A percentile compares a stretch with the other conserved stretches of the same genome.
These are phyloP conservation scores for Boloria selene DNA, from an alignment of 2,888 invertebrate species.

Conservation along the genomic window DNA sequence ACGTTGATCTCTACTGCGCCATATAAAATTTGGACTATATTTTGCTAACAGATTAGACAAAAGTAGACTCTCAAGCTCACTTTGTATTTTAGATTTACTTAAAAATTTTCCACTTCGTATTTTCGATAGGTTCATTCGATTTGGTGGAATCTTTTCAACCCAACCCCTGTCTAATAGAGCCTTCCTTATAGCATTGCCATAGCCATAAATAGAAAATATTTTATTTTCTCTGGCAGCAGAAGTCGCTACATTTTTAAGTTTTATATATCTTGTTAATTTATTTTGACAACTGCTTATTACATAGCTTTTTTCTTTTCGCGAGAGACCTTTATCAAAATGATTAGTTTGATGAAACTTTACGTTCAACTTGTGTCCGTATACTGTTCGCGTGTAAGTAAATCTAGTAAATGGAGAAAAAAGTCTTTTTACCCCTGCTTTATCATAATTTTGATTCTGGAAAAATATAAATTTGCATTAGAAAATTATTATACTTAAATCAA, in stretches of 20 bases:
- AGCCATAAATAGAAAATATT: slow-evolving; percentile 81
- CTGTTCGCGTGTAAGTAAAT: slow-evolving; percentile 43
- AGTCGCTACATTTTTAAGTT: slow-evolving; percentile 70
- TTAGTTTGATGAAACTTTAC: slow-evolving; percentile 20
- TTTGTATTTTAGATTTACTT: slow-evolving; percentile 53
- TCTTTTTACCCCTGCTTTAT: slow-evolving; percentile 48
- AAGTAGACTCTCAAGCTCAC: slow-evolving; percentile 66
- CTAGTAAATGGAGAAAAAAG: slow-evolving; percentile 50
- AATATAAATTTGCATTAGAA: not conserved
- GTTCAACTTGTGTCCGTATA: slow-evolving; percentile 32
- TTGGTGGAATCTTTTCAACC: slow-evolving; percentile 85
- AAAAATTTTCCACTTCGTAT: slow-evolving; percentile 55
- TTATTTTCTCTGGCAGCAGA: slow-evolving; percentile 75
- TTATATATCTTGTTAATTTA: slow-evolving; percentile 53
- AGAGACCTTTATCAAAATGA: slow-evolving; percentile 27
- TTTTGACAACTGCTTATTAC: slow-evolving; percentile 64
- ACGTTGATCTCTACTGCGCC: slow-evolving; percentile 58
- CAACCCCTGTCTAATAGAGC: slow-evolving; percentile 86
- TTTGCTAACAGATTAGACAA: slow-evolving; percentile 70
- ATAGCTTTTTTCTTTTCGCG: slow-evolving; percentile 64
- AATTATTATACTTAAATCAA: too few relatives aligned
- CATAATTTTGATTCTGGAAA: slow-evolving; percentile 47
- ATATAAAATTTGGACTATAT: slow-evolving; percentile 64
- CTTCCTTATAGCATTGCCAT: slow-evolving; percentile 75
- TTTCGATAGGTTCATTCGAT: slow-evolving; percentile 65